A percentile compares a stretch with the other conserved stretches of the same genome.
These are phyloP conservation scores for Gyps fulvus DNA, from an alignment of 2,113 vertebrate genomes.

Conservation along the genomic window DNA sequence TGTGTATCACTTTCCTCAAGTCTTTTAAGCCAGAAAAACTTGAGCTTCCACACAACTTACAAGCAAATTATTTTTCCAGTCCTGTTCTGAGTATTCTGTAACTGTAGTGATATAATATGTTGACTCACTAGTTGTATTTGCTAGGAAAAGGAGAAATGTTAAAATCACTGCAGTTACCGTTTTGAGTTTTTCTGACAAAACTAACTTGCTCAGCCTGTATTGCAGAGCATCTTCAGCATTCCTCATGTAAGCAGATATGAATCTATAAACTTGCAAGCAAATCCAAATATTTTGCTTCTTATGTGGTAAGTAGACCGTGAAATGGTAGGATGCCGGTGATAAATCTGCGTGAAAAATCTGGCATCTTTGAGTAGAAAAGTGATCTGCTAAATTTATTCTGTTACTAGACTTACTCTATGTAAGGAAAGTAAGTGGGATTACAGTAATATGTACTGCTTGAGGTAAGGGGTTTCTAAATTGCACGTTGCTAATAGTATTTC, in stretches of 20 bases:
- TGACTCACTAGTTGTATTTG: neutral
- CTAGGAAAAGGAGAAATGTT: neutral
- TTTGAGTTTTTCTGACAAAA: neutral
- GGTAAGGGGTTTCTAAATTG: neutral
- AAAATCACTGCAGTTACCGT: neutral
- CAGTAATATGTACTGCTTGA: neutral
- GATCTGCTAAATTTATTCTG: neutral
- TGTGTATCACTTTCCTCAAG: neutral
- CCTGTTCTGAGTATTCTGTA: neutral
- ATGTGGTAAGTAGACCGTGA: neutral
- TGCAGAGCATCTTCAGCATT: neutral
- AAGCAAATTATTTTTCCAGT: neutral
- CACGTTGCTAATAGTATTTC: neutral
- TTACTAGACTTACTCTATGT: neutral
- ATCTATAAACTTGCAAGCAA: neutral
- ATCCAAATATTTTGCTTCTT: neutral
- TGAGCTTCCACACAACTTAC: neutral
- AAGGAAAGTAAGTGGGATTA: neutral
- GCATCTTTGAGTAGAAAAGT: neutral
- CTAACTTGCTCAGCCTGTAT: neutral
- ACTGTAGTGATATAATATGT: neutral
- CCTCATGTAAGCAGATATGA: neutral
- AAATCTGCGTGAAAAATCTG: slow-evolving; percentile 5
- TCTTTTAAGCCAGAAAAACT: neutral
- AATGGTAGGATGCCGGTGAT: neutral